Conservation (phyloP, 2,797 vertebrate genomes). For the Lutjanus argentimaculatus region DNA sequence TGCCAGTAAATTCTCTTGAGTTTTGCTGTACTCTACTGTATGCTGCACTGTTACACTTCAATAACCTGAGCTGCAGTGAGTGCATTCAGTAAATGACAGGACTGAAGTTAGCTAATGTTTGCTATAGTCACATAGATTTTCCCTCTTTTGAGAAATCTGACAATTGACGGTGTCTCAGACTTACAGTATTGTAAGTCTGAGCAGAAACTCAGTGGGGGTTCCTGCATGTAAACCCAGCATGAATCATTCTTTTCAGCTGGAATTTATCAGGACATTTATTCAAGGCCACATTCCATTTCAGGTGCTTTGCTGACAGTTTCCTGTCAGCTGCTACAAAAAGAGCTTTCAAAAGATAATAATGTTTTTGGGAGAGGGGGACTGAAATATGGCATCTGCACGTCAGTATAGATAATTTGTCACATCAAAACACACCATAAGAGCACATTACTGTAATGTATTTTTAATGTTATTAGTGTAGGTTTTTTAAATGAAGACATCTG, state of each 20-base stretch:
- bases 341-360: conserved; percentile 24
- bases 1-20: conserved; percentile 17
- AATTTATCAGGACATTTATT: conserved; percentile 51
- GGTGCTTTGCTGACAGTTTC: conserved; percentile 46
- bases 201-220: conserved; percentile 25
- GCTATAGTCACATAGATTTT: conserved; percentile 15
- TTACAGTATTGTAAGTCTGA: conserved; percentile 3
- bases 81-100: conserved; percentile 23
- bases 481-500: conserved; percentile 20
- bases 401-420: background rate
- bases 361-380: background rate
- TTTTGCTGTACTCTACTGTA: background rate
- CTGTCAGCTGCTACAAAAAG: conserved; percentile 33
- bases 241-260: conserved; percentile 34
- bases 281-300: conserved; percentile 38
- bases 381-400: conserved; percentile 15
- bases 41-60: conserved; percentile 24
- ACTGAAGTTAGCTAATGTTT: conserved; percentile 35
- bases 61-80: background rate
- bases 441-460: background rate
- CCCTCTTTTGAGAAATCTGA: conserved; percentile 27
- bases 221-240: conserved; percentile 26
- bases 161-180: conserved; percentile 20
- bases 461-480: conserved; percentile 17
- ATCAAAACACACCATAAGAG: background rate